phyloP scores from a whole-genome alignment of 2,113 vertebrate genomes.

The Pteronura brasiliensis region DNA sequence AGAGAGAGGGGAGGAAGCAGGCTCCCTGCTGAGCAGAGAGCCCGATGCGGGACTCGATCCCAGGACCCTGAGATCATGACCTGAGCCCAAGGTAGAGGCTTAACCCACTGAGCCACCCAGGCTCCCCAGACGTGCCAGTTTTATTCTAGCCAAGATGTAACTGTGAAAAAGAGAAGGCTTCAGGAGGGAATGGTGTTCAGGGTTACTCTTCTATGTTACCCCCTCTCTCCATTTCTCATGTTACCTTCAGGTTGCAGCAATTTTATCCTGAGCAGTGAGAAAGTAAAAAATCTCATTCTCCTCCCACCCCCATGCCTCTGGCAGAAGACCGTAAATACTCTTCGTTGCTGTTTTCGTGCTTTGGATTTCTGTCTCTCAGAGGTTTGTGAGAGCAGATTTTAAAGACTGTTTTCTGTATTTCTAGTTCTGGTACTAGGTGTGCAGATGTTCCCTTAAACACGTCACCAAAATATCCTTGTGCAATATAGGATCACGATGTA shows the following conservation, averaged over 20 bases:
- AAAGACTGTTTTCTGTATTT: conserved; percentile 30
- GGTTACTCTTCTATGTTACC: not conserved
- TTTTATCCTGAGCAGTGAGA: conserved; percentile 46
- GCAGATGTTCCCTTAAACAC: not conserved
- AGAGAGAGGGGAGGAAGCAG: too few species aligned
- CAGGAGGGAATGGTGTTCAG: not conserved
- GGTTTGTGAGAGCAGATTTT: not conserved
- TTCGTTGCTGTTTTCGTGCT: conserved; percentile 20
- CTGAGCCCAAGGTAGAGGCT: too few species aligned
- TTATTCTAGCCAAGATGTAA: conserved; percentile 39
- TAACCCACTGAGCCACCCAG: too few species aligned
- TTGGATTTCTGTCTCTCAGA: conserved; percentile 39
- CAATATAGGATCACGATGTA: not conserved
- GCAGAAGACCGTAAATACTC: not conserved
- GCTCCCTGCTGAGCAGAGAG: too few species aligned
- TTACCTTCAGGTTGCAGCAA: conserved; percentile 41
- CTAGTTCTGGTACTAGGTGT: not conserved
- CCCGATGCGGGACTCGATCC: too few species aligned
- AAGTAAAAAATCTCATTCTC: conserved; percentile 28
- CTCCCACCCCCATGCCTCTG: not conserved
- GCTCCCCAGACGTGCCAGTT: not conserved
- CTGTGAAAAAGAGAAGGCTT: conserved; percentile 36
- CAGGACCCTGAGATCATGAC: too few species aligned
- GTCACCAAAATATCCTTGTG: not conserved
- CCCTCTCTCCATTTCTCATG: conserved; percentile 40